Base-by-base conservation (phyloP, 2,113 vertebrate species). In the Thunnus thynnus region DNA sequence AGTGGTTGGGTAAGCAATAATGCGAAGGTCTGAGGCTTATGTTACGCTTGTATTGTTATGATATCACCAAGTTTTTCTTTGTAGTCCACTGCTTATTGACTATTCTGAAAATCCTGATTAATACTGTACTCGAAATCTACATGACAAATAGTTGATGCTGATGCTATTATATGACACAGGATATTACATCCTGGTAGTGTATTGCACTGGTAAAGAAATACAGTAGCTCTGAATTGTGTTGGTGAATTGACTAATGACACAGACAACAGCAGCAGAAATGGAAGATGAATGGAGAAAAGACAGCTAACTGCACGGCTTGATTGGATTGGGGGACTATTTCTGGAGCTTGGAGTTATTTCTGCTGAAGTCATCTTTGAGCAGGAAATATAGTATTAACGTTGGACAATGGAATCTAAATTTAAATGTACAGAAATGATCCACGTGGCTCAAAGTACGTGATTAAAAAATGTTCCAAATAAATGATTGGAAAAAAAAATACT, bases 251-350 rank as follows among this genome's bases (percentile, higher is more conserved):
- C 13, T 67, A 61, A 82, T 62, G 70, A 32, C 66, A 51, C 62
- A 64, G 17, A 72, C 27, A 57, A 3, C 46, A 56, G 55, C 56
- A 69, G 51, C 20, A 46, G 57, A 22, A 72, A 56, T 55, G 12
- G 72, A 48, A 63, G 66, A 84, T 72, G 72, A 86, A 85, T 77
- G 71, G 60, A 66, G 36, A 51, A 30, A 57, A 78, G 57, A 56
- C 65, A 44, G 56, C 2, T 73, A 85, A 69, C 65, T 50, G 75
- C 78, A 79, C 7, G 56, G 48, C 2, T 69, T 72, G 68, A 84
- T 83, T 65, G 76, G 79, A 86, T 76, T 83, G 41, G 27, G 76
- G 9, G 36, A 72, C 62, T 89, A 85, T 83, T 88, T 73, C 52
- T 65, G 61, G 70, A 83, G 72, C 56, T 50, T 5, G 13, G 17